A percentile compares a stretch with the other conserved stretches of the same genome.
These are phyloP conservation scores for Nycticryphes semicollaris DNA, from an alignment of 2,113 vertebrate species.

Conservation along the genomic window DNA sequence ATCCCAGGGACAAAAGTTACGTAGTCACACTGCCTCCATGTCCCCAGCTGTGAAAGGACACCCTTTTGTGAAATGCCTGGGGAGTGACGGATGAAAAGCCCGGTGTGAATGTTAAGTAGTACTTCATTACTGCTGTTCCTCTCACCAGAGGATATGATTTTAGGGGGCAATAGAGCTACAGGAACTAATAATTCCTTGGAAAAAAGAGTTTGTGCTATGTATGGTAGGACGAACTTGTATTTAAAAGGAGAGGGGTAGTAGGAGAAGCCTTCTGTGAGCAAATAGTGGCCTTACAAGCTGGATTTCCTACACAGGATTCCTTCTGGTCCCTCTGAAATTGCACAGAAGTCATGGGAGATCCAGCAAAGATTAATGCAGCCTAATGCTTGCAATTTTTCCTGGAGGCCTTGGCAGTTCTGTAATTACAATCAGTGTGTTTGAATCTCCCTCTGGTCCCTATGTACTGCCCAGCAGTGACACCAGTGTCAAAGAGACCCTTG, in stretches of 20 bases:
- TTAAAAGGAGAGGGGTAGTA: not conserved
- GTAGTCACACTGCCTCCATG: not conserved
- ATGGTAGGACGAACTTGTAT: not conserved
- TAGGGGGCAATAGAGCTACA: not conserved
- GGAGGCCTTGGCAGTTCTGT: constrained; percentile 29
- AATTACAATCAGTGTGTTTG: constrained; percentile 21
- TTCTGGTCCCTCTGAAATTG: constrained; percentile 23
- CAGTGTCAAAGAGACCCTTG: not conserved
- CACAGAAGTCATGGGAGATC: not conserved
- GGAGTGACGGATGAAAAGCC: not conserved
- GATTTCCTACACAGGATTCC: not conserved
- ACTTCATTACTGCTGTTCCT: not conserved
- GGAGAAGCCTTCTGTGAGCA: not conserved
- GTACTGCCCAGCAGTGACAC: constrained; percentile 9
- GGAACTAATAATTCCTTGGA: not conserved
- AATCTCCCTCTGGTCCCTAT: constrained; percentile 28
- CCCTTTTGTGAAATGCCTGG: not conserved
- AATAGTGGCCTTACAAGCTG: not conserved
- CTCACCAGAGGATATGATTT: not conserved
- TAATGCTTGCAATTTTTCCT: constrained; percentile 33
- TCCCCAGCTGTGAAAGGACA: not conserved
- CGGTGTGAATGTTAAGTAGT: not conserved
- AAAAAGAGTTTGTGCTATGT: not conserved
- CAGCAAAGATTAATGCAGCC: constrained; percentile 28
- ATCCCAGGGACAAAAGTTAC: not conserved